Evolutionary conservation across 2,113 vertebrate genomes (phyloP).

Genomic region (Castor canadensis): DNA sequence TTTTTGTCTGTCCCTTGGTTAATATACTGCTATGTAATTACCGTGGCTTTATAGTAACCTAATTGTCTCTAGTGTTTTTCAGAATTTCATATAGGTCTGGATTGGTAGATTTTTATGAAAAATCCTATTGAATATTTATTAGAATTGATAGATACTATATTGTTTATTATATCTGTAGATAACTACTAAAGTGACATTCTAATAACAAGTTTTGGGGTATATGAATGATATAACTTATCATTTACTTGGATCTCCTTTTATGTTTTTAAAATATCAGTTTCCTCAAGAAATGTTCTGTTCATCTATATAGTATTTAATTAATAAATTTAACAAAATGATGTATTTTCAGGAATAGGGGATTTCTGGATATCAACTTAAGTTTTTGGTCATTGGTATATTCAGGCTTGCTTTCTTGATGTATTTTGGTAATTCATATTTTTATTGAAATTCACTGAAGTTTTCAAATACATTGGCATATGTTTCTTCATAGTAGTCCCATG

Average conservation of each 20-base stretch:
- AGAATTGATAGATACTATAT: too few relatives aligned
- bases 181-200: not conserved
- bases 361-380: not conserved
- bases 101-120: slow-evolving; percentile 14
- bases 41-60: not conserved
- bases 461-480: not conserved
- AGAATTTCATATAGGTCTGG: slow-evolving; percentile 17
- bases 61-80: not conserved
- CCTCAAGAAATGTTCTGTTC: not conserved
- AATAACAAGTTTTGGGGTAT: too few relatives aligned
- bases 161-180: slow-evolving; percentile 8
- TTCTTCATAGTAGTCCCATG: not conserved
- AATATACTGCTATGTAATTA: not conserved
- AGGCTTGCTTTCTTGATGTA: not conserved
- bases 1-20: not conserved
- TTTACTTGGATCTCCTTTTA: not conserved
- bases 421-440: slow-evolving; percentile 25
- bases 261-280: slow-evolving; percentile 4
- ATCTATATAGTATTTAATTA: not conserved
- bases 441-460: slow-evolving; percentile 4
- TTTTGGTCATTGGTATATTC: not conserved
- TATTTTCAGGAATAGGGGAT: not conserved
- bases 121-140: not conserved
- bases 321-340: slow-evolving; percentile 18
- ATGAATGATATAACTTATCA: too few relatives aligned